Base-by-base conservation (phyloP, 2,888 invertebrate species). In the Flexamia atlantica region DNA sequence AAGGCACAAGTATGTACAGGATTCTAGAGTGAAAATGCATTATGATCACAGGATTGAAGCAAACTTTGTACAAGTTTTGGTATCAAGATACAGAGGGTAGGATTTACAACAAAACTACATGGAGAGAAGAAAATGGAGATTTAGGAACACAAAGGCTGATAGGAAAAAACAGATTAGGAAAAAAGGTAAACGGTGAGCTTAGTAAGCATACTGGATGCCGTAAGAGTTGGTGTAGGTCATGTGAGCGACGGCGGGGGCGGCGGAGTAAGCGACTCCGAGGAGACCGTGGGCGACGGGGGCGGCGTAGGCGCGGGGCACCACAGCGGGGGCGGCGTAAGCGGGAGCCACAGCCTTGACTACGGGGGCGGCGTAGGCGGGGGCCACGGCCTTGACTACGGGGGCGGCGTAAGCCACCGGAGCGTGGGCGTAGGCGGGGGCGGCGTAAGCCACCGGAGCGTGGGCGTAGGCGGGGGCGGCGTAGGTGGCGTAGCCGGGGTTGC, bases 401-500 rank as follows among this genome's bases (percentile, higher is more conserved):
- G 87, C 84, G 32, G 85, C 86, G 81, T 87, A 86, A 82, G 88
- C 88, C 40, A 88, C 87, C n/a, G 93, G 92, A 0, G 93, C 93
- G 64, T 83, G 36, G 85, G n/a, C n/a, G 85, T 93, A 92, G 89
- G 93, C 93, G 86, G 90, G 90, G 68, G 90, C 89, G 87, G 86
- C 83, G 82, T 87, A 86, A 82, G 88, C 88, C 40, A 88, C 87
- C n/a, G 93, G 92, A 0, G 93, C 93, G 64, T 83, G 36, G 85
- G n/a, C n/a, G 85, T 92, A 91, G 30, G 91, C 87, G 80, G 86
- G 83, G 74, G 88, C 87, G 79, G 87, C 88, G 23, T 92, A 91
- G 14, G 93, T 92, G 36, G 88, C 92, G 83, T 91, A 89, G 87
- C 90, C 92, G 88, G 93, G 93, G 88, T 92, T 93, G 89, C 91